These are phyloP conservation scores for Thereva nobilitata DNA, from an alignment of 2,888 invertebrate species.

Conservation along the genomic window DNA sequence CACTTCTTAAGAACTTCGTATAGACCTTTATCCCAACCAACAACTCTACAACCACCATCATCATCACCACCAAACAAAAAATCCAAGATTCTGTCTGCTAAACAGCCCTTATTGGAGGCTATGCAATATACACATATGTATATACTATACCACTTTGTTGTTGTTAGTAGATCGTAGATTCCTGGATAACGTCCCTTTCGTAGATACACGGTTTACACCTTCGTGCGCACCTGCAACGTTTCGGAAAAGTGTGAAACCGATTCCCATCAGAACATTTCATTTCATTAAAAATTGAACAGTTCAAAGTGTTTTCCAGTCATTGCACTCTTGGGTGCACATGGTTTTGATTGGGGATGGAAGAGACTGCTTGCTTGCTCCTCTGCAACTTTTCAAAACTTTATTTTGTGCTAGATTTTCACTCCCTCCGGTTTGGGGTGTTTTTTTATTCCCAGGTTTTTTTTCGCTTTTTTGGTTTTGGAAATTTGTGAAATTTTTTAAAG, in stretches of 20 bases:
- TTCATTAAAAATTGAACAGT: conserved; percentile 57
- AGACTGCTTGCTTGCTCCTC: neutral
- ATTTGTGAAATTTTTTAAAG: too few species aligned
- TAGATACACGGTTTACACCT: conserved; percentile 16
- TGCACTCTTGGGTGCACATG: conserved; percentile 44
- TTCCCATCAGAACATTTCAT: conserved; percentile 49
- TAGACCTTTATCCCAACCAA: too few species aligned
- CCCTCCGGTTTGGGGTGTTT: conserved; percentile 16
- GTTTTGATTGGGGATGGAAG: conserved; percentile 36
- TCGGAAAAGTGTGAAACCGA: conserved; percentile 38
- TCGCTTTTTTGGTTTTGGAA: neutral
- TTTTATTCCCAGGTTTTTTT: conserved; percentile 17
- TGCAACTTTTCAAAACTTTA: conserved; percentile 30
- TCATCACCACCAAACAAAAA: too few species aligned
- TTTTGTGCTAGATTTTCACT: conserved; percentile 14
- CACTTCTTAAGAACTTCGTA: too few species aligned
- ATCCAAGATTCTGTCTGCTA: too few species aligned
- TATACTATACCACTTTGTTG: too few species aligned
- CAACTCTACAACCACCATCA: too few species aligned
- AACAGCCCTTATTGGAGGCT: too few species aligned
- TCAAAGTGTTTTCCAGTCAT: conserved; percentile 55
- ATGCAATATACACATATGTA: too few species aligned
- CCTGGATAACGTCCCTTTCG: neutral
- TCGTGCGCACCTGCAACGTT: conserved; percentile 25
- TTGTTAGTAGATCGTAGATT: too few species aligned